Evolutionary conservation across 2,888 invertebrate species (phyloP), one percentile per base, ranked within the genome.

Genomic region (Platycheirus rosarum): DNA sequence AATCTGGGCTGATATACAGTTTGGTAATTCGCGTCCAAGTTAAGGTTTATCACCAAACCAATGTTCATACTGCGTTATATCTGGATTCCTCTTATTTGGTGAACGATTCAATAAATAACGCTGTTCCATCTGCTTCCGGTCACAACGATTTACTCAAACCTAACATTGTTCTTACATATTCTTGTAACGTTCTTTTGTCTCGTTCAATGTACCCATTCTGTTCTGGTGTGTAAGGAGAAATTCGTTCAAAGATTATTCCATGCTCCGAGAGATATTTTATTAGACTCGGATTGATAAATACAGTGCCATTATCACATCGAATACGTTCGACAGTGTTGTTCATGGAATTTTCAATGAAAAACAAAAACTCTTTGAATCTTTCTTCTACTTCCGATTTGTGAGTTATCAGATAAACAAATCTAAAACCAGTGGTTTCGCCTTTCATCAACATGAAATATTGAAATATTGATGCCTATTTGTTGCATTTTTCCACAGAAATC

Each of bases 81-180:
- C 6, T 23, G 23, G 23, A 23, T 23, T 23, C 23, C 6, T 2
- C 6, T 2, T 6, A 23, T 23, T 23, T 23, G 23, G 6, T 23
- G 37, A 20, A 18, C 84, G 57, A 57, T 87, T 87, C 75, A 20
- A 86, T 48, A 63, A 84, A 85, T n/a, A 53, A 68, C 9, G 86
- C 86, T 18, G 85, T 85, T 13, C 69, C 68, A 1, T 85, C 84
- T 14, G 87, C 87, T 60, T 87, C 87, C 35, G 85, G 85, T 85
- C 87, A 87, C 82, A 4, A 6, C 6, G 44, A 40, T 37, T 85
- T 73, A 23, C 85, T 77, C 46, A 85, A 85, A 6, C 85, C 42
- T 11, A 87, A 53, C 85, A 87, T 85, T n/a, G 84, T 85, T 37
- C 87, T 75, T 2, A 6, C 23, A 2, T 2, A 23, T 6, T 23